Conservation (phyloP, 2,113 vertebrate genomes). For the Engystomops pustulosus region DNA sequence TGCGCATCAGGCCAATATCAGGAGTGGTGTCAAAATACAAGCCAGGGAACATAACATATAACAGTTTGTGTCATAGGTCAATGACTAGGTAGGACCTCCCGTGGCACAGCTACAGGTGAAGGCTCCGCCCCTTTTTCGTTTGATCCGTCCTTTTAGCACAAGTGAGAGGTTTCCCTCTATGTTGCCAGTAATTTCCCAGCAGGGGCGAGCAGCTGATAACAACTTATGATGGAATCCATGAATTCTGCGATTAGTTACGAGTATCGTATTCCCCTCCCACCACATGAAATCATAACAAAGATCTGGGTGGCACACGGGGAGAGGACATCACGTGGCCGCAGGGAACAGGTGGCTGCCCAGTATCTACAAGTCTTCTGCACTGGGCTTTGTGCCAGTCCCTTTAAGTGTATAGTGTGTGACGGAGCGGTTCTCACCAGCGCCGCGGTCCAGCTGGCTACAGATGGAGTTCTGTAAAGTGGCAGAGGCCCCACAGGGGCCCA, state of each 20-base stretch:
- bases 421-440: conserved; percentile 1
- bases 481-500: background rate
- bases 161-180: background rate
- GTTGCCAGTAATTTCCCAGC: background rate
- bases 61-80: no score
- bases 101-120: no score
- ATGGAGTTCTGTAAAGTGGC: background rate
- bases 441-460: conserved; percentile 7
- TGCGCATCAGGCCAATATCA: no score
- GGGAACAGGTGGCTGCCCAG: background rate
- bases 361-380: background rate
- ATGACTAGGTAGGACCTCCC: no score
- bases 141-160: background rate
- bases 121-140: background rate
- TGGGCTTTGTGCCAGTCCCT: conserved; percentile 6
- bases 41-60: no score
- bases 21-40: no score
- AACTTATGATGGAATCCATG: background rate
- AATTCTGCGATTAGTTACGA: background rate
- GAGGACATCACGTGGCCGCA: background rate
- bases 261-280: background rate
- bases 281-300: conserved; percentile 2
- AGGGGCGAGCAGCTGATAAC: background rate
- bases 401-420: background rate
- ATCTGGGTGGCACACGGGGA: background rate